These are phyloP conservation scores for Goniozus legneri DNA, from an alignment of 1,140 invertebrate genomes.

Conservation along the genomic window DNA sequence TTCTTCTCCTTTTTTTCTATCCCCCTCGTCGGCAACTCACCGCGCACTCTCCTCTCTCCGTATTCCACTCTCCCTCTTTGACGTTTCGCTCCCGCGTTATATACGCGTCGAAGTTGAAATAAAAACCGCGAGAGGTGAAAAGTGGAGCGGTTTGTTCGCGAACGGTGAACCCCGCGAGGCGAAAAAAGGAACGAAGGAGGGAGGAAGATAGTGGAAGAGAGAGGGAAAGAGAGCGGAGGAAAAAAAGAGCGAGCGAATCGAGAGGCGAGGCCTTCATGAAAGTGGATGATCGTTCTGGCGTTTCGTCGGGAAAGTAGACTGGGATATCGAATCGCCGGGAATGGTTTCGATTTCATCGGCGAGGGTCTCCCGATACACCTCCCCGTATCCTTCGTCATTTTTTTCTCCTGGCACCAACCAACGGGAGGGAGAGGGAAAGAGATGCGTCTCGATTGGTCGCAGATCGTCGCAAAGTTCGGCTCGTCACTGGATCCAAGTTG, in stretches of 20 bases:
- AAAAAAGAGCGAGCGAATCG: no score
- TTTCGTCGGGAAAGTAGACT: constrained; percentile 28
- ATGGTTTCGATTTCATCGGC: constrained; percentile 27
- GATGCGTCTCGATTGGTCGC: constrained; percentile 16
- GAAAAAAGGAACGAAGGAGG: constrained; percentile 4
- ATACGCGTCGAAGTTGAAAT: constrained; percentile 1
- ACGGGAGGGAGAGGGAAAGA: not conserved
- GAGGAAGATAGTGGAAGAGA: not conserved
- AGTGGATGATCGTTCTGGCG: constrained; percentile 20
- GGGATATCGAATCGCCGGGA: constrained; percentile 16
- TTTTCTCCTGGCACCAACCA: no score
- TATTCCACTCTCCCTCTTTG: no score
- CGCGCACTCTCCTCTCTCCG: not conserved
- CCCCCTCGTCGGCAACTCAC: not conserved
- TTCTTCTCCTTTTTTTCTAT: no score
- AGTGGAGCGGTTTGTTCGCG: no score
- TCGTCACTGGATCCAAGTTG: no score
- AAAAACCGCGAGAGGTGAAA: constrained; percentile 5
- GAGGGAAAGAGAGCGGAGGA: not conserved
- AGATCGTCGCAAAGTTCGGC: no score
- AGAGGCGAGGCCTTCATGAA: constrained; percentile 21
- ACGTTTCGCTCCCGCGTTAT: not conserved
- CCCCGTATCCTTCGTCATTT: constrained; percentile 9
- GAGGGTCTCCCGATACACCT: constrained; percentile 4
- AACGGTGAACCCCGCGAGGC: not conserved